Base-by-base conservation (phyloP, 2,888 invertebrate genomes). In the Adela reaumurella region DNA sequence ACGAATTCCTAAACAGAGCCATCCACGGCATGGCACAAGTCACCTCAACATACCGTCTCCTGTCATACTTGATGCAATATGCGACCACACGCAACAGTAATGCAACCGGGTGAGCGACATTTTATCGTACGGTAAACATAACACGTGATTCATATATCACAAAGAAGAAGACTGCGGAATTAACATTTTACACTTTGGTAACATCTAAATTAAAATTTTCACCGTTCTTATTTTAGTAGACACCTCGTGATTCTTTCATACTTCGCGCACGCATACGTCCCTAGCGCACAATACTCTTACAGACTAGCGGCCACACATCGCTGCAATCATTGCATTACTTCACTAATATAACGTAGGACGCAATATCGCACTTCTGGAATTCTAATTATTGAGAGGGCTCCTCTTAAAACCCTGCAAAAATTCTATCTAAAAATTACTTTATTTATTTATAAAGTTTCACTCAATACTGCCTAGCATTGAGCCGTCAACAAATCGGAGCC, bases 21-120 rank as follows among this genome's bases (percentile, higher is more conserved):
- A 76, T 77, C 77, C 78, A 77, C 62, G 76, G 74, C 78, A 77
- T 78, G 78, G 77, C 78, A 78, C 77, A 70, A 74, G 77, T 76
- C 17, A 19, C 77, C 71, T 73, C 67, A 24, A 35, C 49, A 74
- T 68, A 74, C 67, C 77, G 68, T 69, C 74, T 70, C 74, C 78
- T 78, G 74, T 72, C 78, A 78, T 71, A 73, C 78, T 66, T n/a
- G 65, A 66, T 65, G 68, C 67, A 67, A 70, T 35, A 35, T 35
- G 35, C 35, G 14, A 35, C 35, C 35, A 35, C n/a, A 14, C n/a
- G n/a, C n/a, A n/a, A n/a, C 35, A 35, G n/a, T 35, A 35, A 35
- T 11, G 35, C 8, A 14, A n/a, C 35, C 14, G 35, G 35, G 14
- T 35, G 35, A 35, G 35, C n/a, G 35, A 35, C 11, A 65, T 64